Evolutionary conservation across 1,140 invertebrate species (phyloP).

Genomic region (Lucilia sericata): DNA sequence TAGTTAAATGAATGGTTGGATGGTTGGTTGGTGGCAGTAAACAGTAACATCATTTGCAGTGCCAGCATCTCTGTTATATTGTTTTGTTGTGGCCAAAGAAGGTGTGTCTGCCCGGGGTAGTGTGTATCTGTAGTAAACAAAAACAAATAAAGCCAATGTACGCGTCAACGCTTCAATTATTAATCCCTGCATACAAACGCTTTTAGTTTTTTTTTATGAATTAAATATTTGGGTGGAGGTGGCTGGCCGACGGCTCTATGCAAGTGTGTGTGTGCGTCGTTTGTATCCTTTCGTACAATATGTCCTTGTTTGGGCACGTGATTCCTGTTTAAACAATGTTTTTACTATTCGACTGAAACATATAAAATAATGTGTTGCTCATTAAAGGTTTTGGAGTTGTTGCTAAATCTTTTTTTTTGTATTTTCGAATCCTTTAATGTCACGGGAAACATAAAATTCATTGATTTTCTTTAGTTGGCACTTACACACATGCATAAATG

Average conservation of each 20-base stretch:
- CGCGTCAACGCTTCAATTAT: constrained; percentile 40
- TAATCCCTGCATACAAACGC: constrained; percentile 6
- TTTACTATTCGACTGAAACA: background rate
- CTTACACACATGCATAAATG: background rate
- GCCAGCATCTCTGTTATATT: background rate
- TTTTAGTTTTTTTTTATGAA: background rate
- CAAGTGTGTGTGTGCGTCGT: background rate
- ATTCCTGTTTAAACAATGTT: constrained; percentile 4
- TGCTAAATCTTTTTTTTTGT: too few relatives aligned
- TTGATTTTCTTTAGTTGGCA: constrained; percentile 5
- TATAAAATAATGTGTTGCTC: constrained; percentile 39
- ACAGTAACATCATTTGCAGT: constrained; percentile 64
- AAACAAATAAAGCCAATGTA: constrained; percentile 44
- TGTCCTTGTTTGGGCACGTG: constrained; percentile 45
- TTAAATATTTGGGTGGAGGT: background rate
- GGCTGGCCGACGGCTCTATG: background rate
- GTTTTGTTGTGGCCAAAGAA: constrained; percentile 33
- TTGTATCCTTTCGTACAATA: constrained; percentile 30
- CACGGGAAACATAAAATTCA: constrained; percentile 38
- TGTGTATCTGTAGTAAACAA: background rate
- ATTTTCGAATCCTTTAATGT: constrained; percentile 33
- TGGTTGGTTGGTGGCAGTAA: background rate
- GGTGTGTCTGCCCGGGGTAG: constrained; percentile 15
- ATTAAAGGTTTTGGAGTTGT: constrained; percentile 14
- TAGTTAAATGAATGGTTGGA: background rate